phyloP scores from a whole-genome alignment of 30 jellyfish, hydroid and myxozoan genomes.

The Hydractinia symbiolongicarpus region DNA sequence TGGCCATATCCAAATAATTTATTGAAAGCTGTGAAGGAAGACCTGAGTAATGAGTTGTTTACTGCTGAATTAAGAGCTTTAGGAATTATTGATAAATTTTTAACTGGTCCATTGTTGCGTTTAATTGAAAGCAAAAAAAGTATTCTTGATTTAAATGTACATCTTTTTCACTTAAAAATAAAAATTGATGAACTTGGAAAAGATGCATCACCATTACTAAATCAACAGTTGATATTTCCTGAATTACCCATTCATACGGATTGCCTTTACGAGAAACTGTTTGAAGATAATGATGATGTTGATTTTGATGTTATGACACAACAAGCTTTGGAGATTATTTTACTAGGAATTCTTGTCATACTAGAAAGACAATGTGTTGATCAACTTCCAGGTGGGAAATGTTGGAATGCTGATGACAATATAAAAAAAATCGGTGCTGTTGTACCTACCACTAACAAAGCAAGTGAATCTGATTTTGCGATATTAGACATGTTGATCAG shows the following conservation, averaged over 20 bases:
- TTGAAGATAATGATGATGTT: slow-evolving; percentile 25
- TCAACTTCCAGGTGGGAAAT: slow-evolving; percentile 61
- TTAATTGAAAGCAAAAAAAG: neutral
- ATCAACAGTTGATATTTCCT: neutral
- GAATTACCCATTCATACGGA: slow-evolving; percentile 8
- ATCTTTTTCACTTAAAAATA: slow-evolving; percentile 1
- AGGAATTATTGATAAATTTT: slow-evolving; percentile 26
- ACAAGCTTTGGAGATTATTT: slow-evolving; percentile 37
- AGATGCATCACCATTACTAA: slow-evolving; percentile 11
- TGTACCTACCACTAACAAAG: slow-evolving; percentile 37
- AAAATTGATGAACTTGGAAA: neutral
- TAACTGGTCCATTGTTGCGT: slow-evolving; percentile 39
- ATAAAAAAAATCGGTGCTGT: neutral
- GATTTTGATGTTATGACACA: slow-evolving; percentile 36
- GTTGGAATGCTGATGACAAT: slow-evolving; percentile 2
- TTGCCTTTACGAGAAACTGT: slow-evolving; percentile 15
- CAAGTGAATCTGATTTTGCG: slow-evolving; percentile 50
- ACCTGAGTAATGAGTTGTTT: neutral
- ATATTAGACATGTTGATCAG: slow-evolving; percentile 33
- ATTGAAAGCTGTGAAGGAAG: slow-evolving; percentile 35
- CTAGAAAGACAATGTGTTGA: slow-evolving; percentile 54
- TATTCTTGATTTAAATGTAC: slow-evolving; percentile 34
- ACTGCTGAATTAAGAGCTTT: slow-evolving; percentile 26
- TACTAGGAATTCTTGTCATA: slow-evolving; percentile 19
- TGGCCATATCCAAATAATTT: slow-evolving; percentile 28